These are phyloP conservation scores for Pongo abelii DNA, from an alignment of 2,113 vertebrate species.

Conservation along the genomic window DNA sequence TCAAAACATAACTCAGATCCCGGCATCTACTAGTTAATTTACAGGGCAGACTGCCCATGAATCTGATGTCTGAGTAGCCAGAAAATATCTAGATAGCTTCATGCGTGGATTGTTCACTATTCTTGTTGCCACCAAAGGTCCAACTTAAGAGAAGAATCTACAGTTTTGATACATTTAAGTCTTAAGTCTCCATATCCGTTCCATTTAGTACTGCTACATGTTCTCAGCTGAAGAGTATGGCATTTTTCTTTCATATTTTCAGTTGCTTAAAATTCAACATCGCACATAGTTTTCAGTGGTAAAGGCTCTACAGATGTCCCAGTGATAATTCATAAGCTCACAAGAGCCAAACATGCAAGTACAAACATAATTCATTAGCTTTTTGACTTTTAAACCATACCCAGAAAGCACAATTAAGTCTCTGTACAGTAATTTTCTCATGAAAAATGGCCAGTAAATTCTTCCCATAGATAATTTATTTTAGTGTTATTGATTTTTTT, in stretches of 20 bases:
- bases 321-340: constrained; percentile 31
- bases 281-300: background rate
- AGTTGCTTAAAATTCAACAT: background rate
- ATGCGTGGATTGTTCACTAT: background rate
- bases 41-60: background rate
- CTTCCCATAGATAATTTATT: constrained; percentile 68
- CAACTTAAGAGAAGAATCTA: constrained; percentile 18
- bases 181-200: background rate
- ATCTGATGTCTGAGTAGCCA: background rate
- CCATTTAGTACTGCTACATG: background rate
- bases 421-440: constrained; percentile 39
- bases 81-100: background rate
- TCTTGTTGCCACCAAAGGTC: background rate
- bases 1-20: background rate
- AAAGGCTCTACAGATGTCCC: background rate
- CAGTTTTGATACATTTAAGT: constrained; percentile 1
- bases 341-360: constrained; percentile 37
- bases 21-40: background rate
- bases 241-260: constrained; percentile 43
- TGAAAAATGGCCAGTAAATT: constrained; percentile 60
- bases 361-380: constrained; percentile 49
- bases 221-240: background rate
- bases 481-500: constrained; percentile 63
- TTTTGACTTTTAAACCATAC: constrained; percentile 58
- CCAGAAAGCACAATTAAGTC: constrained; percentile 56